Evolutionary conservation across 2,113 vertebrate species (phyloP), one percentile per base, ranked within the genome.

Genomic region (Sylvia atricapilla): DNA sequence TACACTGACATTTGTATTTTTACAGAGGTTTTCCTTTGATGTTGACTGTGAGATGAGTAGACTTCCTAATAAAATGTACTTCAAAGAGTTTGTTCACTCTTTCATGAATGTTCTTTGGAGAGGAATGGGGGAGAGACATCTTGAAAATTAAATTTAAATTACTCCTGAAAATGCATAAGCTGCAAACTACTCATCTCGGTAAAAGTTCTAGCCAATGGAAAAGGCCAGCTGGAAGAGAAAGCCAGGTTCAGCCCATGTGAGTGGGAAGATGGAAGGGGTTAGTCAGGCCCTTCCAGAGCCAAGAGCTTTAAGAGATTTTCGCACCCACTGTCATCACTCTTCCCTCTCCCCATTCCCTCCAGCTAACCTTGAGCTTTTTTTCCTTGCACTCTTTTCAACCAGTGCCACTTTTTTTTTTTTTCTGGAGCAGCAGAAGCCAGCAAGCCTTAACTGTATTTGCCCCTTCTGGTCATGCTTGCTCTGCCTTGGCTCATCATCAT

Each of bases 231-330:
- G 87, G 87, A 94, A 77, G 24, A 74, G 43, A 64, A 35, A 90
- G 64, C 47, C 75, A 37, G n/a, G 82, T 70, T 67, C 72, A 84
- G 83, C 85, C 47, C 35, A 6, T 52, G 35, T 1, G 47, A 93
- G 85, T 93, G 75, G 92, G 93, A 95, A 88, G 94, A 83, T 2
- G 92, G 92, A 96, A 94, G 62, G 35, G 55, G 78, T 97, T 97
- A 94, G 87, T 95, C 84, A 95, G 86, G 47, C 52, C 67, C 11
- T 86, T 91, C 47, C 60, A 47, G 44, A 91, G 90, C 93, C 94
- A 95, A 91, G 55, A 89, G 35, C 43, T 90, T 66, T 80, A 90
- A 43, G 41, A 91, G 46, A 55, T 77, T 93, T 91, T 90, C 0
- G 0, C 4, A 0, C 43, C 46, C 31, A 66, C 79, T 95, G 75